Percentiles rank a stretch among this genome's conserved stretches.
phyloP scores from a whole-genome alignment of 2,113 vertebrate species.

The Podarcis cretensis region DNA sequence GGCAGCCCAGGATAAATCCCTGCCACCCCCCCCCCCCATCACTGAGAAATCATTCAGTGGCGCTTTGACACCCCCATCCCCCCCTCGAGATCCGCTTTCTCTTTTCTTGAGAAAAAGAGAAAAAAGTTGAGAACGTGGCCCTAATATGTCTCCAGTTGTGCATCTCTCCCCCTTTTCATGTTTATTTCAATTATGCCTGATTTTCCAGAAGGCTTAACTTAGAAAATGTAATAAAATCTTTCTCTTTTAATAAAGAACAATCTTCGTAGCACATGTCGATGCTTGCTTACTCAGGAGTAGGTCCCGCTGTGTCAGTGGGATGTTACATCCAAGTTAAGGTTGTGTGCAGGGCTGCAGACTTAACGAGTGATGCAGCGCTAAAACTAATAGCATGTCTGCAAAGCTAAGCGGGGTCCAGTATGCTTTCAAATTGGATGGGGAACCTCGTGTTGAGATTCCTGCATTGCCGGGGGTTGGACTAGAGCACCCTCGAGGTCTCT shows the following conservation, averaged over 20 bases:
- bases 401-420: too few species aligned
- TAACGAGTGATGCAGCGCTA: background rate
- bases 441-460: too few species aligned
- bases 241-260: background rate
- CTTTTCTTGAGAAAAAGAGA: background rate
- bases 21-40: rapidly evolving
- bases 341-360: background rate
- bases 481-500: too few species aligned
- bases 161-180: background rate
- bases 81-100: background rate
- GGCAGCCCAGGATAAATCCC: background rate
- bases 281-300: too few species aligned
- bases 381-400: too few species aligned
- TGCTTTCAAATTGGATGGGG: too few species aligned
- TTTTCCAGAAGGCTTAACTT: background rate
- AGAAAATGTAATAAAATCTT: background rate
- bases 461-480: too few species aligned
- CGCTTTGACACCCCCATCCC: background rate
- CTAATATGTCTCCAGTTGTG: background rate
- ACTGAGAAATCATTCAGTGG: background rate
- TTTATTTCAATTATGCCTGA: background rate
- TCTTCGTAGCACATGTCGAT: too few species aligned
- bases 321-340: background rate
- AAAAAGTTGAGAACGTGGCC: background rate
- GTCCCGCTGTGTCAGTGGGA: background rate